Conservation (phyloP, 2,113 vertebrate species). For the Dolichallabes microphthalmus region DNA sequence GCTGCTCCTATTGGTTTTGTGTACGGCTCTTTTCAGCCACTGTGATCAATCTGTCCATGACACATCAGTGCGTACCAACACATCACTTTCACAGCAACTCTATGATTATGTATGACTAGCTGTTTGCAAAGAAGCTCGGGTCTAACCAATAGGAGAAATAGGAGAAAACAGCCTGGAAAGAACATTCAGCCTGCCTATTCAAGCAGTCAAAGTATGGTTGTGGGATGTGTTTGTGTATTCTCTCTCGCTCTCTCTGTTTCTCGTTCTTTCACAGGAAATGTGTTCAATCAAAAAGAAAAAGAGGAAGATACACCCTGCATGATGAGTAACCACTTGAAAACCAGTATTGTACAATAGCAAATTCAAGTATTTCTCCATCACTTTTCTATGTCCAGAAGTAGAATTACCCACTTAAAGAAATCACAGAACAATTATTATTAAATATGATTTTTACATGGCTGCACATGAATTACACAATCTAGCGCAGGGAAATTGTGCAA, state of each 20-base stretch:
- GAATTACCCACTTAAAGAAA: not conserved
- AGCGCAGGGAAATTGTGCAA: not conserved
- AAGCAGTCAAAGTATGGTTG: not conserved
- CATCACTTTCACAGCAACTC: constrained; percentile 38
- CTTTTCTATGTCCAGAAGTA: not conserved
- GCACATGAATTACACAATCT: not conserved
- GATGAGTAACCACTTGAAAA: not conserved
- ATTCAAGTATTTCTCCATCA: constrained; percentile 7
- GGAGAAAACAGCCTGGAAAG: not conserved
- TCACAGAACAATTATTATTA: not conserved
- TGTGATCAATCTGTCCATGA: constrained; percentile 19
- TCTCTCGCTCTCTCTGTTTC: not conserved
- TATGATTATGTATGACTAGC: constrained; percentile 41
- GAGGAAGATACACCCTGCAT: constrained; percentile 11
- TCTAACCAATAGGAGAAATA: constrained; percentile 11
- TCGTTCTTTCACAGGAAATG: not conserved
- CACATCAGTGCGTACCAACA: constrained; percentile 31
- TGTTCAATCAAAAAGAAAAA: constrained; percentile 15
- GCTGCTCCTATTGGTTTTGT: constrained; percentile 16
- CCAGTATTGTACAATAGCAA: not conserved
- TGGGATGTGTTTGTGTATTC: not conserved
- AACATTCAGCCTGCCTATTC: constrained; percentile 1
- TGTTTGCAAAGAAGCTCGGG: constrained; percentile 28
- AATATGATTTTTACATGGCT: not conserved
- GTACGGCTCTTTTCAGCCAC: constrained; percentile 10